Conservation (phyloP, 2,113 vertebrate genomes). For the Callorhinus ursinus region DNA sequence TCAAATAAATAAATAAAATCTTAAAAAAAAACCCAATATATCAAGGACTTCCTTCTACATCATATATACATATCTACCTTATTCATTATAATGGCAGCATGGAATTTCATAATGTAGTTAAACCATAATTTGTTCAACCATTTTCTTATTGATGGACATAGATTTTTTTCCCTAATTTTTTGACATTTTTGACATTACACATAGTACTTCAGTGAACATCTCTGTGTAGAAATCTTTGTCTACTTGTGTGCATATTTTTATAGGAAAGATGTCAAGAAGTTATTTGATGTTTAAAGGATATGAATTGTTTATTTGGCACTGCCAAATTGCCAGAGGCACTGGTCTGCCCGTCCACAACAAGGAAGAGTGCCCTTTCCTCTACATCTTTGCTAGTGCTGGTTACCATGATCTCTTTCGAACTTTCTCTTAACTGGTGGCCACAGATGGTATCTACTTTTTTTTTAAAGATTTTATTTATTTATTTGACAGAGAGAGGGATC, state of each 20-base stretch:
- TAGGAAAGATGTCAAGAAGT: slow-evolving; percentile 14
- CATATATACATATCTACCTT: neutral
- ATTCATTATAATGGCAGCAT: neutral
- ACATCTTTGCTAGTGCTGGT: neutral
- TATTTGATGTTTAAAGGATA: neutral
- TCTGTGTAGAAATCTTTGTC: neutral
- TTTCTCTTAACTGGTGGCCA: neutral
- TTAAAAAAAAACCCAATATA: neutral
- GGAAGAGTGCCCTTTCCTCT: neutral
- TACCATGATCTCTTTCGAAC: neutral
- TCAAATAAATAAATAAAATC: too few species aligned
- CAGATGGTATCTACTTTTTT: neutral
- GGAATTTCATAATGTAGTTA: neutral
- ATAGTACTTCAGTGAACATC: neutral
- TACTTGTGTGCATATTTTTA: neutral
- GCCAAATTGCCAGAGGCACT: neutral
- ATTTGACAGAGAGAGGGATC: too few species aligned
- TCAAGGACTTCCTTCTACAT: neutral
- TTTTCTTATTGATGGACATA: neutral
- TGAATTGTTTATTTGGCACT: neutral
- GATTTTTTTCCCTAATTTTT: neutral
- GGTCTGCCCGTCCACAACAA: neutral
- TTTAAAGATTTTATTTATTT: too few species aligned
- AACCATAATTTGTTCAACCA: neutral
- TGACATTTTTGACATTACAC: neutral